Base-by-base conservation (phyloP, 2,888 invertebrate genomes). In the Drosophila mayaguana region DNA sequence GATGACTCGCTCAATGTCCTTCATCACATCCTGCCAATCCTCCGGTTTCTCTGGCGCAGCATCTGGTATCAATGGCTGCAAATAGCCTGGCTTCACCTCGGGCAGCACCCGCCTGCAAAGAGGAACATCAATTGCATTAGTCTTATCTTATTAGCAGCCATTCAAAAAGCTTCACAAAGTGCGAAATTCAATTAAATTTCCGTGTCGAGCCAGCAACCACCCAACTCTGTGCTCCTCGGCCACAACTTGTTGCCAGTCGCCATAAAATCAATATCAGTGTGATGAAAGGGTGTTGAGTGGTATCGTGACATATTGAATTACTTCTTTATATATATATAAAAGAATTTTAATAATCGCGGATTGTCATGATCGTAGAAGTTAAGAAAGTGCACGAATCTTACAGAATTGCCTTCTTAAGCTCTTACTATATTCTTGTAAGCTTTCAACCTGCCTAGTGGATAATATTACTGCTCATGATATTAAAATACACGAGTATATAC, bases 11-110 rank as follows among this genome's bases (percentile, higher is more conserved):
- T 99, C 99, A 72, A 99, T 95, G 92, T 99, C 99, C 7, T 95
- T 95, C 95, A 99, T 96, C 63, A 99, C 96, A 61, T 96, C 96
- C 74, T 97, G 95, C 98, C 98, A 99, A 48, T 95, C 94, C 91
- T 99, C 98, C 0, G 98, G 95, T 75, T 96, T 94, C 81, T 95
- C 94, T 0, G 99, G 99, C 0, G 98, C 97, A 69, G 94, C 95
- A 64, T 95, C 95, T 0, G 99, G 99, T 61, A 99, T 95, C 78
- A 98, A 93, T 0, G 96, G 96, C 51, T 96, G 95, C 81, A 99
- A 94, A 93, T 99, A 99, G 18, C 99, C 99, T 0, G 99, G 99
- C 91, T 97, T 95, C 3, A 99, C 98, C 28, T 96, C 95, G 2
- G 99, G 98, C 74, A 98, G 94, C 14, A 99, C 99, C 89, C 95